phyloP scores from a whole-genome alignment of 2,888 invertebrate species.

The Clepsis dumicolana region DNA sequence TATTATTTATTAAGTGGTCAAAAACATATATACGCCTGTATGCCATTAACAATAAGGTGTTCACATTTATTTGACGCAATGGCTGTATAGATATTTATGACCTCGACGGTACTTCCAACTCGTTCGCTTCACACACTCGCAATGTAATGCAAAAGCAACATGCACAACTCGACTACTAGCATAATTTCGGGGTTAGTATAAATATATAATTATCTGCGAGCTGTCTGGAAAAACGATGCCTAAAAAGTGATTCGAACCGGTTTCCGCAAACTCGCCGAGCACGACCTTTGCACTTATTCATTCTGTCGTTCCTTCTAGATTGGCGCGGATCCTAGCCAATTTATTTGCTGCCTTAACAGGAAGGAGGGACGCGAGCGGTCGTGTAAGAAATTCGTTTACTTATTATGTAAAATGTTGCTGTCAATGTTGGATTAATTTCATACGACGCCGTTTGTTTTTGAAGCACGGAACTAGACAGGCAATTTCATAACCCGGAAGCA shows the following conservation, averaged over 20 bases:
- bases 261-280: neutral
- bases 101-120: too few species aligned
- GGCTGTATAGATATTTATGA: too few species aligned
- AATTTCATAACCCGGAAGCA: too few species aligned
- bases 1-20: too few species aligned
- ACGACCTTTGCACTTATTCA: neutral
- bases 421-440: neutral
- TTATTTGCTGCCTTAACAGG: neutral
- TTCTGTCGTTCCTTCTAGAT: conserved; percentile 1
- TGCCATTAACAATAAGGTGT: too few species aligned
- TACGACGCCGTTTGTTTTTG: neutral
- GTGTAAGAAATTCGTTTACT: neutral
- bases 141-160: too few species aligned
- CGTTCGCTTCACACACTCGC: too few species aligned
- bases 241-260: neutral
- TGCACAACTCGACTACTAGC: too few species aligned
- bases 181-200: too few species aligned
- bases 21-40: too few species aligned
- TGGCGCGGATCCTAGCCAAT: neutral
- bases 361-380: neutral
- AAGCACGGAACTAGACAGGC: neutral
- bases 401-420: neutral
- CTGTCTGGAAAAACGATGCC: neutral
- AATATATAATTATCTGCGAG: neutral
- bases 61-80: too few species aligned